Conservation (phyloP, 2,888 invertebrate species). For the Mythimna lalbum region DNA sequence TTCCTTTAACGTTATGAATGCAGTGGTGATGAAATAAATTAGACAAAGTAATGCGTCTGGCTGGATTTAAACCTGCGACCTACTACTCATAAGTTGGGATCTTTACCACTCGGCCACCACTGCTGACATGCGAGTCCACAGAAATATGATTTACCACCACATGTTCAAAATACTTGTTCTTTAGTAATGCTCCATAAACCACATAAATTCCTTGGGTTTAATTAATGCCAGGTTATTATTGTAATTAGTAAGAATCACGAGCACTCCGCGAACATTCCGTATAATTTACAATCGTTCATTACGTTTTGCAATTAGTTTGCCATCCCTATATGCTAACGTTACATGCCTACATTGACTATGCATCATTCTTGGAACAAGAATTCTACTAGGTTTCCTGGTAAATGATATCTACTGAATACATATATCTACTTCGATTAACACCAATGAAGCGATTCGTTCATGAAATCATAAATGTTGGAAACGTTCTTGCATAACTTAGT, state of each 20-base stretch:
- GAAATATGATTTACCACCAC: conserved; percentile 24
- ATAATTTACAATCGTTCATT: conserved; percentile 86
- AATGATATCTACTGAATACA: conserved; percentile 33
- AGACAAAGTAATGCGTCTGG: too few species aligned
- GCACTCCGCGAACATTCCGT: conserved; percentile 76
- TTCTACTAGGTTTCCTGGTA: conserved; percentile 56
- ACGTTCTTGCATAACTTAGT: conserved; percentile 13
- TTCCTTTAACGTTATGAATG: too few species aligned
- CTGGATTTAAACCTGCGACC: too few species aligned
- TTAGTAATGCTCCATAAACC: conserved; percentile 72
- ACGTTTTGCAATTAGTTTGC: conserved; percentile 84
- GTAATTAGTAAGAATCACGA: conserved; percentile 85
- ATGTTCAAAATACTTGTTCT: conserved; percentile 52
- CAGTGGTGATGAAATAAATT: too few species aligned
- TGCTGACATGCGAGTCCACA: conserved; percentile 8
- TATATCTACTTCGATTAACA: conserved; percentile 29
- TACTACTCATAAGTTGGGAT: too few species aligned
- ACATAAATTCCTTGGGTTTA: conserved; percentile 72
- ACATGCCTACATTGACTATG: conserved; percentile 71
- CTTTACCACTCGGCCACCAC: too few species aligned
- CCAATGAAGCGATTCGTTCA: conserved; percentile 27
- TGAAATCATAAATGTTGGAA: conserved; percentile 21
- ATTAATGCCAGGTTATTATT: conserved; percentile 86
- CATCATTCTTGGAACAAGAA: conserved; percentile 70
- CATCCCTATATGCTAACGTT: conserved; percentile 71